Conservation (phyloP, 2,797 vertebrate species). For the Babyrousa celebensis region DNA sequence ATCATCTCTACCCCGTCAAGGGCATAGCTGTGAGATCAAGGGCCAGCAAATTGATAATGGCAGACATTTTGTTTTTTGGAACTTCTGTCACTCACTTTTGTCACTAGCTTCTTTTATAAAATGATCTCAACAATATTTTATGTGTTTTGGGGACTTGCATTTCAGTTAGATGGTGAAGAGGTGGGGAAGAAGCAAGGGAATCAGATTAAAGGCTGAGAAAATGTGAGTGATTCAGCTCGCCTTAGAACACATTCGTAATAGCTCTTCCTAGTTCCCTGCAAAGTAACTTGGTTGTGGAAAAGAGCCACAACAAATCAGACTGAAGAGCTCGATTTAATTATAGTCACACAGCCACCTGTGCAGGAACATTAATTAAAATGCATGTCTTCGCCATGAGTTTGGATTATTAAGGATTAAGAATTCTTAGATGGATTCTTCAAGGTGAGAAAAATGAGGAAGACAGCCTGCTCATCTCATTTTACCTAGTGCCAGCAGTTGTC, state of each 20-base stretch:
- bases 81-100: constrained; percentile 19
- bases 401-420: no score
- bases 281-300: constrained; percentile 7
- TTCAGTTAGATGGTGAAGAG: constrained; percentile 18
- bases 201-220: constrained; percentile 42
- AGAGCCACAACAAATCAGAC: neutral
- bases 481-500: neutral
- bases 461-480: neutral
- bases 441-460: neutral
- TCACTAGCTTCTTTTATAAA: neutral
- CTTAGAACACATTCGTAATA: neutral
- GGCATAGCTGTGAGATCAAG: constrained; percentile 38
- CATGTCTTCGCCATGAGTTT: neutral
- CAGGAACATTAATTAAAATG: constrained; percentile 34
- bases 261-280: neutral
- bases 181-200: neutral
- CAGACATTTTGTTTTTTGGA: constrained; percentile 28
- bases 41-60: constrained; percentile 18
- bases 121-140: constrained; percentile 35
- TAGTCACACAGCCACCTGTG: constrained; percentile 28
- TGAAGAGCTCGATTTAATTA: neutral
- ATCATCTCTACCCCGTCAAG: neutral
- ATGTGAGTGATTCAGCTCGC: neutral
- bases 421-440: constrained; percentile 42
- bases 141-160: constrained; percentile 14